Base-by-base conservation (phyloP, 2,113 vertebrate genomes). In the Phyllostomus discolor region DNA sequence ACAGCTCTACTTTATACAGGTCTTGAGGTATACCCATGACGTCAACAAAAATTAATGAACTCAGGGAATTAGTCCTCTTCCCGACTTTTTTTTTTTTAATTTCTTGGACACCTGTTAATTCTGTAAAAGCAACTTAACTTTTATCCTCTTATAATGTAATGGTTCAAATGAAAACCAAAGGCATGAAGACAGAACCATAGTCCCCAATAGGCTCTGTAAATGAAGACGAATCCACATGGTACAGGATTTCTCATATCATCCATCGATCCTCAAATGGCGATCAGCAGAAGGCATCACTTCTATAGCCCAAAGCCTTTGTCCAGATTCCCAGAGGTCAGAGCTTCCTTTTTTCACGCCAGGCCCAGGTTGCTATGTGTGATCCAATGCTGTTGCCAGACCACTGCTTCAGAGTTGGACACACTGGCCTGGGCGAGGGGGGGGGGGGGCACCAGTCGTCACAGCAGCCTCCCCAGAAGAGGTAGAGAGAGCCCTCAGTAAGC, bases 71-170 rank as follows among this genome's bases (percentile, higher is more conserved):
- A 94, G 80, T 85, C 88, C 75, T 91, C 41, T 94, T 81, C 91
- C 78, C 73, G 31, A 95, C 88, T 90, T 98, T 98, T 98, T 41
- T 98, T 41, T 72, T 72, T 43, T 67, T 98, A 98, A 98, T 98
- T 98, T 98, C 98, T 98, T 98, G 98, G 97, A 98, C 98, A 98
- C 98, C 98, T 99, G 98, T 98, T 98, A 98, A 98, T 97, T 98
- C 98, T 99, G 98, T 99, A 98, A 99, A 99, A 99, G 98, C 98
- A 98, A 99, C 98, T 98, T 98, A 98, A 99, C 98, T 92, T 84
- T 94, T 78, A 54, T 52, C 64, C 59, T 84, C 91, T 94, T 76
- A 48, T 22, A 38, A 69, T 11, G 90, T 73, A 87, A 73, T 52
- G 52, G 38, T 84, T 90, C 91, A 96, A 94, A 89, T 76, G 75